Evolutionary conservation across 1,140 invertebrate genomes (phyloP).

Genomic region (Drosophila hydei): DNA sequence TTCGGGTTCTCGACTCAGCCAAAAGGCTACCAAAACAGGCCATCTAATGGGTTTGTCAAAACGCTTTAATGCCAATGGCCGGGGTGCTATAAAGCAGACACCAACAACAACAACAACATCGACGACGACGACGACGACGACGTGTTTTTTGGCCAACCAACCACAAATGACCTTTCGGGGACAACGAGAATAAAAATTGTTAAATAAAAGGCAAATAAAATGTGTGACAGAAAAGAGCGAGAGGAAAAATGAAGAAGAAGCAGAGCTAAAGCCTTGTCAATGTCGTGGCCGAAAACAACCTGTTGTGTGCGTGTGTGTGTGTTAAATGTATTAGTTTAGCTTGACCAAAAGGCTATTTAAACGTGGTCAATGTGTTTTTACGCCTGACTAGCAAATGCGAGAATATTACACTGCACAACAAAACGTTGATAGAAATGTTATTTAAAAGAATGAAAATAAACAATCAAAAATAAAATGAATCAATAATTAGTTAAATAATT

Average conservation of each 20-base stretch:
- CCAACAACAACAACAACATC: constrained; percentile 13
- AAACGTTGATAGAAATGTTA: neutral
- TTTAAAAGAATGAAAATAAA: neutral
- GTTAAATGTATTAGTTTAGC: constrained; percentile 60
- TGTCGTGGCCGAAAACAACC: constrained; percentile 54
- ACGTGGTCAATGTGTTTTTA: constrained; percentile 77
- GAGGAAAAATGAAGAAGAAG: neutral
- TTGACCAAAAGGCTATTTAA: constrained; percentile 70
- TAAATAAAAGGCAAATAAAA: constrained; percentile 80
- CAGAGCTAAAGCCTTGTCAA: constrained; percentile 48
- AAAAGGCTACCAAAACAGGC: constrained; percentile 39
- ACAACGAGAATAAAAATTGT: constrained; percentile 77
- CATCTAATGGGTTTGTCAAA: constrained; percentile 79
- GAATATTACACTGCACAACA: constrained; percentile 26
- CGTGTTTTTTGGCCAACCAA: constrained; percentile 34
- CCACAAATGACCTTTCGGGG: constrained; percentile 76
- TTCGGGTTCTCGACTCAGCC: neutral
- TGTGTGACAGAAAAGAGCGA: constrained; percentile 56
- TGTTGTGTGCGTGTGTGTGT: constrained; percentile 38
- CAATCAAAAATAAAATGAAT: neutral
- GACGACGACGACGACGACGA: constrained; percentile 4
- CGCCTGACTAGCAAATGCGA: constrained; percentile 49
- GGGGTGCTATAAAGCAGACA: constrained; percentile 60
- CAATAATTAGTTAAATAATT: too few relatives aligned
- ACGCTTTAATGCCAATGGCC: constrained; percentile 69